phyloP scores from a whole-genome alignment of 64 coral and sea anemone species.

The Orbicella faveolata region DNA sequence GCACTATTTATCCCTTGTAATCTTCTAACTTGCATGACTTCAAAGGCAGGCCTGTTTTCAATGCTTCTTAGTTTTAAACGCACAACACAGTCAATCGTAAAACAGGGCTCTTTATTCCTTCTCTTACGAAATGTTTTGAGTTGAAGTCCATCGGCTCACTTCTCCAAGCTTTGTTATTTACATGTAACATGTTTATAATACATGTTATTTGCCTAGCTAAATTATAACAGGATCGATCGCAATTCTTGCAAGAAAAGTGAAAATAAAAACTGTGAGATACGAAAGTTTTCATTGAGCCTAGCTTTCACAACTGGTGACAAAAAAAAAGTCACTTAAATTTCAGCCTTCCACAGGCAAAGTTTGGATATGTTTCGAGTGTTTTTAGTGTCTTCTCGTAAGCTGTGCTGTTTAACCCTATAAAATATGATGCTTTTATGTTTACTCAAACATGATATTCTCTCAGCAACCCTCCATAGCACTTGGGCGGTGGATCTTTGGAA shows the following conservation, averaged over 20 bases:
- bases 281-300: neutral
- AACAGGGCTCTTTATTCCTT: neutral
- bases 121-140: neutral
- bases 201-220: neutral
- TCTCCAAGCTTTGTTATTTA: neutral
- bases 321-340: neutral
- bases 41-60: neutral
- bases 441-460: neutral
- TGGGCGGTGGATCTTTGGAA: constrained; percentile 2
- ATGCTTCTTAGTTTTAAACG: neutral
- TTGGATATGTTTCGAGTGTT: neutral
- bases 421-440: neutral
- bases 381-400: neutral
- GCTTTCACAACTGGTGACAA: neutral
- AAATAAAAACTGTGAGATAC: neutral
- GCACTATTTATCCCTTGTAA: neutral
- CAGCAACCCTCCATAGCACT: constrained; percentile 5
- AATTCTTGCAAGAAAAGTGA: constrained; percentile 2
- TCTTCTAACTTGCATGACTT: neutral
- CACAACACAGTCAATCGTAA: neutral
- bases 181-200: neutral
- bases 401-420: neutral
- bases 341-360: neutral
- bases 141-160: neutral
- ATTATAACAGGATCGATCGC: neutral